Conservation (phyloP, 2,888 invertebrate genomes). For the Adela reaumurella region DNA sequence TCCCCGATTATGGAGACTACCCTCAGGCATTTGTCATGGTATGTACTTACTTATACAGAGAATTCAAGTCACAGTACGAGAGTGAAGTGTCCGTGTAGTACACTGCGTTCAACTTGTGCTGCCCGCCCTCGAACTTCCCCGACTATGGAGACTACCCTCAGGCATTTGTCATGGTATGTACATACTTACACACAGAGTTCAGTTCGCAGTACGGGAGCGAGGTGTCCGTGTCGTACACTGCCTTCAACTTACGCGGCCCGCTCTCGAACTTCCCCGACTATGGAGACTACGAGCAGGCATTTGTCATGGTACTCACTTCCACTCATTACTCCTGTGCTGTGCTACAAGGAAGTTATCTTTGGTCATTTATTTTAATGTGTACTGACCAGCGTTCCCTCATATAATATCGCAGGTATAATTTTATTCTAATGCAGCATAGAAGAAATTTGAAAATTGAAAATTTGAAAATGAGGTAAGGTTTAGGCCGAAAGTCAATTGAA, state of each 20-base stretch:
- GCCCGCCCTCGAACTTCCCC: conserved; percentile 81
- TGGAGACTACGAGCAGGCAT: conserved; percentile 88
- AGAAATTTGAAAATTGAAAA: too few species aligned
- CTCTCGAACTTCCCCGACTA: conserved; percentile 84
- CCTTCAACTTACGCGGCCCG: conserved; percentile 79
- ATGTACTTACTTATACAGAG: conserved; percentile 24
- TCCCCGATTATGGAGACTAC: conserved; percentile 88
- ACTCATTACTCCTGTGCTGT: conserved; percentile 4
- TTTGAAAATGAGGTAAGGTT: too few species aligned
- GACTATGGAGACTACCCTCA: conserved; percentile 89
- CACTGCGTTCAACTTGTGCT: conserved; percentile 81
- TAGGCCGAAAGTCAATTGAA: too few species aligned
- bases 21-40: conserved; percentile 89
- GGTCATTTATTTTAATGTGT: too few species aligned
- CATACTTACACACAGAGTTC: conserved; percentile 57
- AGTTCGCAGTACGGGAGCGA: conserved; percentile 90
- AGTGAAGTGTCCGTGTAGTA: conserved; percentile 85
- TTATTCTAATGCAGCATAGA: too few species aligned
- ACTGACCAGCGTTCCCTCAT: too few species aligned
- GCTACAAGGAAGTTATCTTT: too few species aligned
- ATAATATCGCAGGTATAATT: too few species aligned
- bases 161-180: conserved; percentile 89
- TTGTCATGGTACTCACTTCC: conserved; percentile 78
- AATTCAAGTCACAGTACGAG: conserved; percentile 89
- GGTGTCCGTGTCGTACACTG: conserved; percentile 84